phyloP scores from a whole-genome alignment of 2,888 invertebrate genomes.

The Lissonota sp. region DNA sequence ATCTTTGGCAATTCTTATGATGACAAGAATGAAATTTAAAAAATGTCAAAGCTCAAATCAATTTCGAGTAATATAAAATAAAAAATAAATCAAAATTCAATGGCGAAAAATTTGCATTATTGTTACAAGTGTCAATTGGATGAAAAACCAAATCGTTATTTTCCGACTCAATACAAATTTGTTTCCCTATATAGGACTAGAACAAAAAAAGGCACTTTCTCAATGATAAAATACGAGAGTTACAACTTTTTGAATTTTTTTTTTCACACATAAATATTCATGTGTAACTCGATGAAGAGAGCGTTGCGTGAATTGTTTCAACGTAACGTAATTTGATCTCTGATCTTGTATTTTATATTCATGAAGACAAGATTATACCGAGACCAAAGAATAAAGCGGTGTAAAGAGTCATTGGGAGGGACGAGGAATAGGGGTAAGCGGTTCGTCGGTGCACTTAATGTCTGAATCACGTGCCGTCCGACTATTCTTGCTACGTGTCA shows the following conservation, averaged over 20 bases:
- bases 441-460: conserved; percentile 65
- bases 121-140: neutral
- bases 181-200: neutral
- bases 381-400: neutral
- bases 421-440: neutral
- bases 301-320: conserved; percentile 56
- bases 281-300: conserved; percentile 15
- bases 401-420: conserved; percentile 1
- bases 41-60: neutral
- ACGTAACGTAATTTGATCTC: conserved; percentile 61
- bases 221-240: no score
- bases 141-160: neutral
- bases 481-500: conserved; percentile 68
- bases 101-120: neutral
- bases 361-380: conserved; percentile 59
- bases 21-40: neutral
- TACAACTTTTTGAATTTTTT: no score
- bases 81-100: neutral
- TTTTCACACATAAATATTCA: no score
- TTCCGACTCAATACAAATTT: conserved; percentile 8
- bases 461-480: conserved; percentile 67
- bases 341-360: conserved; percentile 63
- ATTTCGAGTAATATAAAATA: neutral
- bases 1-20: no score
- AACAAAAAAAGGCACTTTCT: no score